Evolutionary conservation across 1,140 invertebrate genomes (phyloP).

Genomic region (Pseudomyrmex sp.): DNA sequence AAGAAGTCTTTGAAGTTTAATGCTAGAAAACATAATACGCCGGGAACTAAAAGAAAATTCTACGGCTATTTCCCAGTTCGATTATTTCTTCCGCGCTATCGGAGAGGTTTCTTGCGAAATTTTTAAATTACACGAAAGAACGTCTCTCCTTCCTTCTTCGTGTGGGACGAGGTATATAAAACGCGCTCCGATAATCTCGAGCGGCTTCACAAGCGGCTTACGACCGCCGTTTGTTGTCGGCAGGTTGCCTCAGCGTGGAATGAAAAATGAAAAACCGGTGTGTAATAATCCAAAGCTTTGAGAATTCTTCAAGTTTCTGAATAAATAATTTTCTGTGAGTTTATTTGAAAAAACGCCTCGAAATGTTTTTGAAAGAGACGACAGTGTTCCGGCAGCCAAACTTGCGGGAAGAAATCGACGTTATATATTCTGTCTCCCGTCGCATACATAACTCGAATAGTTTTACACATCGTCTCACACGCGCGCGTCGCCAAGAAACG

Average conservation of each 20-base stretch:
- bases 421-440: background rate
- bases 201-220: background rate
- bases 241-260: too few species aligned
- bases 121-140: constrained; percentile 39
- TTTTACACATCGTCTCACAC: constrained; percentile 8
- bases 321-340: too few species aligned
- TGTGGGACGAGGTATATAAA: background rate
- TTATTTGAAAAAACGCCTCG: too few species aligned
- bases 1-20: constrained; percentile 62
- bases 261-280: too few species aligned
- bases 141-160: background rate
- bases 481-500: too few species aligned
- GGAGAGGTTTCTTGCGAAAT: constrained; percentile 22
- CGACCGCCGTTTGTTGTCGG: too few species aligned
- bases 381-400: too few species aligned
- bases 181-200: background rate
- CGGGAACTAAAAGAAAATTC: constrained; percentile 42
- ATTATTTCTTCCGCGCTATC: constrained; percentile 12
- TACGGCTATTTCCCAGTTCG: constrained; percentile 38
- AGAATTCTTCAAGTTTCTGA: too few species aligned
- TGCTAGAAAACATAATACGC: constrained; percentile 54
- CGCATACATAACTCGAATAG: constrained; percentile 22
- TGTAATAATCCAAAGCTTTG: too few species aligned
- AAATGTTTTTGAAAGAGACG: too few species aligned
- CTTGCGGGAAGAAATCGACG: background rate